Conservation (phyloP, 1,140 invertebrate genomes). For the Heliconius hewitsoni region DNA sequence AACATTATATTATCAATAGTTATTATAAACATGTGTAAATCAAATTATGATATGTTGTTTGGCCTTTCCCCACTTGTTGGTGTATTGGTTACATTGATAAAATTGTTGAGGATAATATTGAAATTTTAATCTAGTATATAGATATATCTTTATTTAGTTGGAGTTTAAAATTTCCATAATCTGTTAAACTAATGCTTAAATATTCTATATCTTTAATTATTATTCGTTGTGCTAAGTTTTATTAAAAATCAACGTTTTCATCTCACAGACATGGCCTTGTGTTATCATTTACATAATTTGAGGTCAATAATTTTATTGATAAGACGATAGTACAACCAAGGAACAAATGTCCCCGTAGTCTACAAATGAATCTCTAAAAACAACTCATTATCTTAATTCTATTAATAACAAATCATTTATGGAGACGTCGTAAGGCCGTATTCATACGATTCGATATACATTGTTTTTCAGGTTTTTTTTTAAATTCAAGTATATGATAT, state of each 20-base stretch:
- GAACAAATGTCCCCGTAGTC: conserved; percentile 57
- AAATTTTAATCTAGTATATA: not conserved
- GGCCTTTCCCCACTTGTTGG: conserved; percentile 29
- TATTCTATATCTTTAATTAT: not conserved
- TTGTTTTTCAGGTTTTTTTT: not conserved
- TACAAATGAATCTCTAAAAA: conserved; percentile 69
- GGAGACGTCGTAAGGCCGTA: conserved; percentile 49
- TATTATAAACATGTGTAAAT: conserved; percentile 35
- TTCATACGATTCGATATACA: not conserved
- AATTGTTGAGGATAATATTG: not conserved
- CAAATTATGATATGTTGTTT: conserved; percentile 30
- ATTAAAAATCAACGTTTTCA: not conserved
- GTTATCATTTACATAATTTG: conserved; percentile 55
- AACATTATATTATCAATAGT: conserved; percentile 32
- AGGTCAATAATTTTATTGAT: conserved; percentile 53
- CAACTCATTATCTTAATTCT: conserved; percentile 70
- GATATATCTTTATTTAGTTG: too few relatives aligned
- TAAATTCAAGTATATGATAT: too few relatives aligned
- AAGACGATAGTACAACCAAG: conserved; percentile 41
- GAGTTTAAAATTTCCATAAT: too few relatives aligned
- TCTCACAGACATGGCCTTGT: conserved; percentile 43
- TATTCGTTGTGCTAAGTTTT: not conserved
- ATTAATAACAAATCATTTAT: conserved; percentile 71
- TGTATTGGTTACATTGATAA: conserved; percentile 3
- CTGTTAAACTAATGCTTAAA: not conserved